These are phyloP conservation scores for Synanthedon myopaeformis DNA, from an alignment of 2,888 invertebrate genomes.

Conservation along the genomic window DNA sequence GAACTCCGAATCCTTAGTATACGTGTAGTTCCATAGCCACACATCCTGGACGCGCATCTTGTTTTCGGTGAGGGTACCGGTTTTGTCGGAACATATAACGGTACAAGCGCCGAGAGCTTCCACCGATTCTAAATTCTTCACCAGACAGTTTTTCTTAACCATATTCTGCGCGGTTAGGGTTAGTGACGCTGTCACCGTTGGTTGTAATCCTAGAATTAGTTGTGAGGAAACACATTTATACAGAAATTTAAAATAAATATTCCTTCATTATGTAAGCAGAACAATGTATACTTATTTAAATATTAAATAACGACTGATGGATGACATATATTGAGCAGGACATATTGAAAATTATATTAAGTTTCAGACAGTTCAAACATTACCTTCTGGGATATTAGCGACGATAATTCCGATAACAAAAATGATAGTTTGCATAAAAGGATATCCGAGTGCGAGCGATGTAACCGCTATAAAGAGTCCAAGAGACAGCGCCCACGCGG, in stretches of 20 bases:
- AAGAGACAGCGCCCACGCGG: constrained; percentile 88
- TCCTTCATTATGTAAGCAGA: too few species aligned
- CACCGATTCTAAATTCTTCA: constrained; percentile 98
- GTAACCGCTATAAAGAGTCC: constrained; percentile 95
- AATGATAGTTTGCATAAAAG: constrained; percentile 97
- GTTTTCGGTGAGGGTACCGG: constrained; percentile 98
- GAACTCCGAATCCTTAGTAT: constrained; percentile 7
- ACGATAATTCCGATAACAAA: constrained; percentile 98
- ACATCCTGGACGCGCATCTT: constrained; percentile 98
- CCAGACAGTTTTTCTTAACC: constrained; percentile 97
- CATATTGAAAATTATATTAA: too few species aligned
- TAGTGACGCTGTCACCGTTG: constrained; percentile 97
- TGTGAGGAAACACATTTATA: neutral
- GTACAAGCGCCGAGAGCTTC: constrained; percentile 98
- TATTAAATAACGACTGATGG: too few species aligned
- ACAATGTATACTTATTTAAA: too few species aligned
- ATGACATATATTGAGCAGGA: too few species aligned
- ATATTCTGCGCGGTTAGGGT: constrained; percentile 98
- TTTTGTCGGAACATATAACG: constrained; percentile 98
- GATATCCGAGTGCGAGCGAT: constrained; percentile 93
- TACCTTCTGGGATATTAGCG: constrained; percentile 97
- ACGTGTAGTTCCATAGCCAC: constrained; percentile 94
- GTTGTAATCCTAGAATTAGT: constrained; percentile 77
- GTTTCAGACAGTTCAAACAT: too few species aligned
- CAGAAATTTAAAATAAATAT: too few species aligned